These are phyloP conservation scores for Orchesella cincta DNA, from an alignment of 1,140 invertebrate species.

Conservation along the genomic window DNA sequence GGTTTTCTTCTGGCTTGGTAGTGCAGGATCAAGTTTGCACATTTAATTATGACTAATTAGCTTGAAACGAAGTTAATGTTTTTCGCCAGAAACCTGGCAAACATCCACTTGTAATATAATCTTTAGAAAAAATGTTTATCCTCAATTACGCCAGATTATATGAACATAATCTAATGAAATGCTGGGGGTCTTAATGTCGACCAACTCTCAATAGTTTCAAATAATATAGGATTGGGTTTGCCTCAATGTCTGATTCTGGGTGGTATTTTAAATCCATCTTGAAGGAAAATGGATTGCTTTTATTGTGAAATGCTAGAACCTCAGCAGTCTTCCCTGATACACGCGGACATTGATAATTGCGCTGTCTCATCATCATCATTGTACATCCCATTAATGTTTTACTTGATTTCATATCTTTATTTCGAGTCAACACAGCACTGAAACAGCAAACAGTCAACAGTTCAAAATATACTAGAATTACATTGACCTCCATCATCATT, in stretches of 20 bases:
- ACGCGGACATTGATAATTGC: not conserved
- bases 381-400: not conserved
- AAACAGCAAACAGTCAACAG: too few relatives aligned
- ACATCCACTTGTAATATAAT: not conserved
- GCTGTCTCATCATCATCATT: not conserved
- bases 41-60: constrained; percentile 16
- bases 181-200: not conserved
- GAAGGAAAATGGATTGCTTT: too few relatives aligned
- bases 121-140: not conserved
- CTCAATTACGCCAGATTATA: too few relatives aligned
- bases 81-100: not conserved
- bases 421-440: too few relatives aligned
- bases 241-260: not conserved
- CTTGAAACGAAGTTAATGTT: not conserved
- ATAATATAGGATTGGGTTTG: not conserved
- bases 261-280: constrained; percentile 25
- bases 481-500: too few relatives aligned
- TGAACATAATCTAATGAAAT: not conserved
- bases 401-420: not conserved
- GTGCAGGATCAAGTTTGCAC: not conserved
- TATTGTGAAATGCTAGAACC: too few relatives aligned
- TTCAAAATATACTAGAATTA: too few relatives aligned
- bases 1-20: not conserved
- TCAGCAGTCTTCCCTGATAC: too few relatives aligned
- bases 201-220: not conserved